Base-by-base conservation (phyloP, 2,797 vertebrate species). In the Epinephelus awoara region DNA sequence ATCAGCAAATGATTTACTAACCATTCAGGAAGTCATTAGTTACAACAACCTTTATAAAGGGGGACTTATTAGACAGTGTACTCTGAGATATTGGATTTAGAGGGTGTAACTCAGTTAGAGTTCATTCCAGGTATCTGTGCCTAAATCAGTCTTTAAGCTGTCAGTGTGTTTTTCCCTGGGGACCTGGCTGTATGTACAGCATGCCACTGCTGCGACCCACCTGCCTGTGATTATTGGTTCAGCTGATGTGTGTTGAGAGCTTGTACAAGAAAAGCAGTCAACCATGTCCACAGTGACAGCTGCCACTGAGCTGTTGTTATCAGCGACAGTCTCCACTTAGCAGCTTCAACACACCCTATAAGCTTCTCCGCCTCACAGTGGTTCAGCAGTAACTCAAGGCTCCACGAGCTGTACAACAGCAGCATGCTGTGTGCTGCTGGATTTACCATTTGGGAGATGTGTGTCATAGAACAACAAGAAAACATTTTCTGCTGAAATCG, bases 221-320 rank as follows among this genome's bases (percentile, higher is more conserved):
- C 63, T 82, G 73, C 47, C 64, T 19, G 40, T 66, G 27, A 18
- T 70, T 68, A 72, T 68, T 69, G 68, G 59, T 61, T 80, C n/a
- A 76, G 68, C 51, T 68, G 50, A 62, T 38, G 62, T 44, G 42
- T 63, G 72, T 47, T 66, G 58, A 69, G 58, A 54, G 49, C 44
- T n/a, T 34, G 47, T 47, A 47, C 58, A 54, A 56, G 62, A 67
- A 29, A 51, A 11, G 50, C 34, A 44, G 46, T 63, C 63, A 25
- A 49, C 67, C 58, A 19, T 54, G 54, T 42, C 50, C 29, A 34
- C 56, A 74, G 34, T 42, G 56, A 78, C 64, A 78, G 64, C 42
- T 56, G 42, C 63, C 62, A 40, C 58, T 74, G 56, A 81, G 66
- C 67, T 38, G 47, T 64, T 64, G 27, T 50, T 14, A n/a, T 47